Evolutionary conservation across 2,797 vertebrate genomes (phyloP).

Genomic region (Telmatherina bonti): DNA sequence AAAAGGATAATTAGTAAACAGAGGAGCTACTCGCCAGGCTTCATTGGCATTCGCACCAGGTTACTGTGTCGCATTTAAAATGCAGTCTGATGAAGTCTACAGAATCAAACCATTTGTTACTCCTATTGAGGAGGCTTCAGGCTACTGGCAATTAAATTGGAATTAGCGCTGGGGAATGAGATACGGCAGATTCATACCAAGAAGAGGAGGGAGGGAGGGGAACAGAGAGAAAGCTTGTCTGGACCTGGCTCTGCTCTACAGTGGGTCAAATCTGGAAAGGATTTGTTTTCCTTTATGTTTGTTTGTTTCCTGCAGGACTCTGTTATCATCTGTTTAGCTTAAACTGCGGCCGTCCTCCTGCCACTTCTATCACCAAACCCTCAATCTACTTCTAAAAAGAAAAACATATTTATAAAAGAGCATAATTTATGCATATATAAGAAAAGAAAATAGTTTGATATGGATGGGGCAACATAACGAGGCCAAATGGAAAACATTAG

Average conservation of each 20-base stretch:
- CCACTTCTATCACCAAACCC: slow-evolving; percentile 4
- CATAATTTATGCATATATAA: neutral
- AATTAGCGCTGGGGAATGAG: slow-evolving; percentile 95
- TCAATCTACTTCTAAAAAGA: slow-evolving; percentile 12
- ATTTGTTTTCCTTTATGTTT: slow-evolving; percentile 53
- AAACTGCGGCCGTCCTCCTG: slow-evolving; percentile 1
- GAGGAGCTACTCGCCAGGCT: slow-evolving; percentile 94
- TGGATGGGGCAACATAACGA: neutral
- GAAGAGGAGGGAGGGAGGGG: slow-evolving; percentile 54
- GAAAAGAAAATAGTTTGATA: slow-evolving; percentile 3
- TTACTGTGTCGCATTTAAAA: slow-evolving; percentile 99
- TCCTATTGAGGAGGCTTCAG: slow-evolving; percentile 99
- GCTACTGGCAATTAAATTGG: slow-evolving; percentile 99
- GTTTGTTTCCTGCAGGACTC: slow-evolving; percentile 49
- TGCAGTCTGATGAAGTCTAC: slow-evolving; percentile 99
- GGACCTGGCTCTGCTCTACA: slow-evolving; percentile 72
- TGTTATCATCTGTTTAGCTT: slow-evolving; percentile 13
- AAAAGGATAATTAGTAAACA: slow-evolving; percentile 99
- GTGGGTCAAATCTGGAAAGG: slow-evolving; percentile 73
- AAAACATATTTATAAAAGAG: neutral
- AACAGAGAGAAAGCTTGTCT: slow-evolving; percentile 85
- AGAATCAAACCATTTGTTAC: slow-evolving; percentile 99
- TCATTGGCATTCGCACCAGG: slow-evolving; percentile 99
- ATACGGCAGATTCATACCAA: slow-evolving; percentile 88
- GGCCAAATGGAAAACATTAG: slow-evolving; percentile 21